Percentiles rank a stretch among this genome's conserved stretches.
These are phyloP conservation scores for Pristionchus maxplancki DNA, from an alignment of 2,888 invertebrate species.

Conservation along the genomic window DNA sequence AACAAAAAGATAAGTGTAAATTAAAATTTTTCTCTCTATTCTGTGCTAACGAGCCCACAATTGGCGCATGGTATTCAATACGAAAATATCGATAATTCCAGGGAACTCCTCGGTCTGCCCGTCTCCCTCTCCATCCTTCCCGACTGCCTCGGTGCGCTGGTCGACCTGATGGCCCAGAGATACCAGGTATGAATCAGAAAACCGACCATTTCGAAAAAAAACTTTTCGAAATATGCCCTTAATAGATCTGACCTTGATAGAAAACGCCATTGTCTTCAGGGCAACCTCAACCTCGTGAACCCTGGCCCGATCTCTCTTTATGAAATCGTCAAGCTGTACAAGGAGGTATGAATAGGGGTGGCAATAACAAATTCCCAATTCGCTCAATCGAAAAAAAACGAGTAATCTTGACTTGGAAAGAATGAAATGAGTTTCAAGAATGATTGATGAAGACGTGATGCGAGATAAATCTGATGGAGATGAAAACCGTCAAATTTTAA, in stretches of 20 bases:
- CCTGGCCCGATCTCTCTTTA: slow-evolving; percentile 74
- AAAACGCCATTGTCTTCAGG: too few species aligned
- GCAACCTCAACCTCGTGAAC: slow-evolving; percentile 75
- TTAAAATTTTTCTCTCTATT: not conserved
- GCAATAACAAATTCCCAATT: too few species aligned
- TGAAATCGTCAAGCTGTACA: slow-evolving; percentile 73
- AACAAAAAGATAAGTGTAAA: too few species aligned
- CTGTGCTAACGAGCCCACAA: too few species aligned
- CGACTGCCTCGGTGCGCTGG: slow-evolving; percentile 72
- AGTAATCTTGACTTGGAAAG: too few species aligned
- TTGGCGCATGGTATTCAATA: not conserved
- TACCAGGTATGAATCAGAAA: too few species aligned
- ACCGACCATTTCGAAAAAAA: too few species aligned
- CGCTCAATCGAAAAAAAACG: too few species aligned
- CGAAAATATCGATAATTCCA: slow-evolving; percentile 50
- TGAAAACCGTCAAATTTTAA: too few species aligned
- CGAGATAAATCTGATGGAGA: not conserved
- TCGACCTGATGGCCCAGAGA: slow-evolving; percentile 72
- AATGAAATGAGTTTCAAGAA: not conserved
- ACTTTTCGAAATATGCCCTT: too few species aligned
- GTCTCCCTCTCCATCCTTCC: slow-evolving; percentile 76
- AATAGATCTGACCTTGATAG: too few species aligned
- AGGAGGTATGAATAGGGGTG: slow-evolving; percentile 60
- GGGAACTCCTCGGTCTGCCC: slow-evolving; percentile 76
- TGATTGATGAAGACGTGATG: not conserved